phyloP scores from a whole-genome alignment of 1,140 invertebrate species.

The Octopus bimaculoides region DNA sequence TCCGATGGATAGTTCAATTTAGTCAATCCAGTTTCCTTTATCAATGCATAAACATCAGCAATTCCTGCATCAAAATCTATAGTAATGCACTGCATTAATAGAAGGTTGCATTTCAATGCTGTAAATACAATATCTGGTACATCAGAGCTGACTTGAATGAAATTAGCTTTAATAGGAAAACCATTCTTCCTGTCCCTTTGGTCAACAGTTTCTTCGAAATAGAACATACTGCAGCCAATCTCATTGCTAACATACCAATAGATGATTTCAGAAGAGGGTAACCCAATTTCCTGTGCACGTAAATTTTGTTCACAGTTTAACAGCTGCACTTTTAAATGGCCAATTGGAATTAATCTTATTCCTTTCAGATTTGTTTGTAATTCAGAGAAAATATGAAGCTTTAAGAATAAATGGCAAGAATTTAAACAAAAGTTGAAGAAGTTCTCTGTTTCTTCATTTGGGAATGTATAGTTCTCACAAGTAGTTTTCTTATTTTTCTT shows the following conservation, averaged over 20 bases:
- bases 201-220: not conserved
- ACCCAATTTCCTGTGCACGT: too few relatives aligned
- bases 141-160: not conserved
- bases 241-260: not conserved
- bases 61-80: not conserved
- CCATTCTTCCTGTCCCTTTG: not conserved
- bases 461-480: too few relatives aligned
- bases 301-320: too few relatives aligned
- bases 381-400: too few relatives aligned
- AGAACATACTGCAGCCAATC: not conserved
- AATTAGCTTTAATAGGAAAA: not conserved
- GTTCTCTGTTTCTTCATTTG: too few relatives aligned
- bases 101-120: not conserved
- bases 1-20: conserved; percentile 36
- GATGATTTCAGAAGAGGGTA: too few relatives aligned
- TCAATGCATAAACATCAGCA: not conserved
- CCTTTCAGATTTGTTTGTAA: too few relatives aligned
- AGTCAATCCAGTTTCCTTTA: conserved; percentile 24
- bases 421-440: too few relatives aligned
- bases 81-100: not conserved
- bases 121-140: not conserved
- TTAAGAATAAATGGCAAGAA: too few relatives aligned
- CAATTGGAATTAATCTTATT: too few relatives aligned
- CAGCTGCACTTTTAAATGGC: too few relatives aligned
- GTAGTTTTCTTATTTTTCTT: too few relatives aligned